Conservation (phyloP, 2,113 vertebrate genomes). For the Sylvicapra grimmia region DNA sequence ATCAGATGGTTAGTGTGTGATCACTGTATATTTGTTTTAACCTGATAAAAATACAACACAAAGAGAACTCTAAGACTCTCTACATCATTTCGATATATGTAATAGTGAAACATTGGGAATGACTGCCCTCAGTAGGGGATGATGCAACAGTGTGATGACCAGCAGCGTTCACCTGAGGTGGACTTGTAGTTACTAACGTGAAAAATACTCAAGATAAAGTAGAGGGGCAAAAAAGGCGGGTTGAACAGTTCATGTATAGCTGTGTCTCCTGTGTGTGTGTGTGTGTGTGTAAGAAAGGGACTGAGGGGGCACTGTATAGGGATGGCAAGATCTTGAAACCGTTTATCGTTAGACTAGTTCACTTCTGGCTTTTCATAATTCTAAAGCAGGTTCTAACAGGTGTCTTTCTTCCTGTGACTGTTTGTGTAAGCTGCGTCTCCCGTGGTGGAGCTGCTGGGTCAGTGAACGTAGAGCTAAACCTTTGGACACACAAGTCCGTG, state of each 20-base stretch:
- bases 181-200: fast-evolving
- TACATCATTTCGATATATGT: background rate
- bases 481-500: background rate
- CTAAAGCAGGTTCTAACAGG: background rate
- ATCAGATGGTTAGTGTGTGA: background rate
- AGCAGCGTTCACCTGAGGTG: background rate
- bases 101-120: background rate
- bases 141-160: fast-evolving
- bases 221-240: background rate
- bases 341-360: too few relatives aligned
- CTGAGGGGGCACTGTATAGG: background rate
- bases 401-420: background rate
- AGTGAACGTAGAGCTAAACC: background rate
- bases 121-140: fast-evolving
- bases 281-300: background rate
- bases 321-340: background rate
- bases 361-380: background rate
- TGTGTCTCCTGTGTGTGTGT: background rate
- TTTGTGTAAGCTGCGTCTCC: fast-evolving
- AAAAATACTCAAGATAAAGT: background rate
- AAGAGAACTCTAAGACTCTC: background rate
- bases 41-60: background rate
- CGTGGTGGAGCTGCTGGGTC: background rate
- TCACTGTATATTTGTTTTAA: background rate
- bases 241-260: background rate